Base-by-base conservation (phyloP, 2,797 vertebrate species). In the Sebastes nivosus region DNA sequence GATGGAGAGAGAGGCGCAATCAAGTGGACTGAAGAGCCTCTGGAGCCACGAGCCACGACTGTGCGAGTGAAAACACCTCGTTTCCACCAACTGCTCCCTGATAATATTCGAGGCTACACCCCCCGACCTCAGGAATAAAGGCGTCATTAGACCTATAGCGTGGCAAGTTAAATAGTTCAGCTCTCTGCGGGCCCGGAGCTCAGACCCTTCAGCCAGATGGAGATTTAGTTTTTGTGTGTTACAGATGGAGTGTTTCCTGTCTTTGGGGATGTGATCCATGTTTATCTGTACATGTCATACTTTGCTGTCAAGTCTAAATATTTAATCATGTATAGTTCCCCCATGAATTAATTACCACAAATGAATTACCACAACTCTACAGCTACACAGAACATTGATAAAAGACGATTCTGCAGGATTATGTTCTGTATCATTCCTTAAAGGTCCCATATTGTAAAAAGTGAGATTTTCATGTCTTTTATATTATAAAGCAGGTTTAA, bases 11-110 rank as follows among this genome's bases (percentile, higher is more conserved):
- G 88, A 86, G 42, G 50, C 75, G 77, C 71, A 67, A 79, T 83
- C 50, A 82, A 91, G 79, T 72, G 77, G 66, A 65, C 75, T 78
- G 78, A 84, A 77, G 82, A 81, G 83, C 77, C 76, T 79, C 75
- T 68, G 75, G 75, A 88, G 74, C 83, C 77, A 54, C 55, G 34
- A 50, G 67, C 77, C 75, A 29, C 32, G 60, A 77, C 67, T 55
- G 34, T 16, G 60, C 27, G 69, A 59, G 11, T 25, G 34, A 84
- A 84, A 71, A n/a, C 22, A n/a, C 50, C 29, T 78, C 12, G 7
- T 57, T 65, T 72, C 55, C 29, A 69, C 6, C 38, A 22, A 20
- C 60, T 38, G 29, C 10, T 60, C 2, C 61, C 20, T 60, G 10
- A 64, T 8, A 8, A 25, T 30, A 24, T 66, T 58, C 46, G 2